Evolutionary conservation across 1,140 invertebrate genomes (phyloP), one percentile per base, ranked within the genome.

Genomic region (Caerostris darwini): DNA sequence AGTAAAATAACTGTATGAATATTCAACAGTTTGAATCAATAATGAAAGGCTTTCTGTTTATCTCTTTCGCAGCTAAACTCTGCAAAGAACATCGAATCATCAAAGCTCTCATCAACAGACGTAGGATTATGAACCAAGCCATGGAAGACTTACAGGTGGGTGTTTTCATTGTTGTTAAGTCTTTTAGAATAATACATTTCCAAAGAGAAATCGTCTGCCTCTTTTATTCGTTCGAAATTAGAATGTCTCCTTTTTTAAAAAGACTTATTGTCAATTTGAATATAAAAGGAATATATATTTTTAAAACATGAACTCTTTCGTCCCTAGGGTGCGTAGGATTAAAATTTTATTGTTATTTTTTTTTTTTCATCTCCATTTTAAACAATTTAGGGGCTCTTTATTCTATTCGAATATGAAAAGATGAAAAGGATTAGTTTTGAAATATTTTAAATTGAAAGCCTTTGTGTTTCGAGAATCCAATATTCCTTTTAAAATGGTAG

Each of bases 1-100:
- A 71, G 67, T 90, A 53, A 90, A 90, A 90, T 90, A 88, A 91
- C 90, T 81, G 34, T 91, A 91, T 91, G 90, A 91, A 91, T 91
- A 91, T 91, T 91, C 90, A 91, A 64, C 90, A 81, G 90, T 91
- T 59, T 69, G 69, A 82, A 81, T 82, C 69, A 82, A 81, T 82
- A 91, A 82, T 82, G 71, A 81, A 88, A 19, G 69, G 5, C 77
- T 82, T 61, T 91, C n/a, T 91, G 77, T 82, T 91, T 81, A 91
- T 91, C 50, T 91, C 90, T 82, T 59, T 64, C 59, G 17, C 90
- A 91, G 90, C 69, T 82, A 34, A 91, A 53, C 71, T 91, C 77
- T 91, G 69, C 69, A 53, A 59, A 64, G 56, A 88, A 88, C 69
- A 67, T 19, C 53, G 5, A 7, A 57, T 82, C 90, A 53, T 53